phyloP scores from a whole-genome alignment of 1,140 invertebrate species.

The Camponotus pennsylvanicus region DNA sequence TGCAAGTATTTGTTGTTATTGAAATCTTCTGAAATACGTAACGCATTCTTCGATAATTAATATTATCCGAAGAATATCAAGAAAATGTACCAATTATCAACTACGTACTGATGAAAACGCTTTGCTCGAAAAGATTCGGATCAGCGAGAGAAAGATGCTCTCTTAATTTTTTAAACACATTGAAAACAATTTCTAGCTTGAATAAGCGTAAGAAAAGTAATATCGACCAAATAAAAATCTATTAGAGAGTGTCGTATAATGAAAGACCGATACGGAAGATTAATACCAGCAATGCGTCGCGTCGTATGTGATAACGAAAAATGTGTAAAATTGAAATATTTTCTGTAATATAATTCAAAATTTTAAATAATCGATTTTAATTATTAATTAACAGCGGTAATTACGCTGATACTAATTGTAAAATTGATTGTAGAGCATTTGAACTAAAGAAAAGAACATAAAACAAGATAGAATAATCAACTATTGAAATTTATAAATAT shows the following conservation, averaged over 20 bases:
- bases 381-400: neutral
- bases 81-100: conserved; percentile 22
- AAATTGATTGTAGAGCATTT: neutral
- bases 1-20: neutral
- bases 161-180: conserved; percentile 13
- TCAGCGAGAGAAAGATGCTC: neutral
- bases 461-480: neutral
- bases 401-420: neutral
- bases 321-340: neutral
- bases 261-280: conserved; percentile 32
- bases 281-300: conserved; percentile 40
- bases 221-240: conserved; percentile 40
- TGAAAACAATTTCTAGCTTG: conserved; percentile 19
- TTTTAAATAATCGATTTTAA: conserved; percentile 9
- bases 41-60: conserved; percentile 18
- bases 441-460: neutral
- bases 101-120: neutral
- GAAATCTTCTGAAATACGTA: conserved; percentile 19
- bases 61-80: conserved; percentile 11
- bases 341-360: neutral
- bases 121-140: conserved; percentile 23
- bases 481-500: neutral
- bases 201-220: conserved; percentile 41
- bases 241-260: conserved; percentile 11
- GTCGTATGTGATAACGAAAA: conserved; percentile 16